Conservation (phyloP, 2,797 vertebrate species). For the Lacerta viridis region DNA sequence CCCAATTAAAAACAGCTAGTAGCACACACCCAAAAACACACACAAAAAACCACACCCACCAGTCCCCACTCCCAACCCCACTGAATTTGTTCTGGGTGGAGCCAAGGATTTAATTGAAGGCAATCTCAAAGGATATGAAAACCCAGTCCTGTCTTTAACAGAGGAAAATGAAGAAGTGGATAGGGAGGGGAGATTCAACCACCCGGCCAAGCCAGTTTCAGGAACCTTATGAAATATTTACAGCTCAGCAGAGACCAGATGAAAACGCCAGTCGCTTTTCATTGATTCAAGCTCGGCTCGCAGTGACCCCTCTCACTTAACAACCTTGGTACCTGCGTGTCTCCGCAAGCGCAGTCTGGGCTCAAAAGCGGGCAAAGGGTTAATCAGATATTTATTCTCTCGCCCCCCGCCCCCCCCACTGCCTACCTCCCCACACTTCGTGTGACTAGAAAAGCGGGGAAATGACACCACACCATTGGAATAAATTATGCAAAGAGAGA, state of each 20-base stretch:
- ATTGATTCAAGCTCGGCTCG: constrained; percentile 64
- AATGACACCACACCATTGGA: neutral
- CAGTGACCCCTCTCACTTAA: constrained; percentile 57
- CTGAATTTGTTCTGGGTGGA: neutral
- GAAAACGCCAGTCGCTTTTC: constrained; percentile 61
- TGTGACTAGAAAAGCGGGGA: neutral
- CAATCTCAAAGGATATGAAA: neutral
- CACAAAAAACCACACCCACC: too few species aligned
- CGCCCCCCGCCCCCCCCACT: too few species aligned
- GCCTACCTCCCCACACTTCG: too few species aligned
- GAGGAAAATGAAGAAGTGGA: neutral
- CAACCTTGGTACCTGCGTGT: neutral
- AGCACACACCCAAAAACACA: neutral
- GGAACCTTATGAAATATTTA: constrained; percentile 77
- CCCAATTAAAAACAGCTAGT: neutral
- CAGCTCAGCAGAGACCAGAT: constrained; percentile 61
- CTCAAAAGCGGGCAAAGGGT: constrained; percentile 57
- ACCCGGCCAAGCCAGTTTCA: constrained; percentile 57
- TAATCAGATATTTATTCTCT: neutral
- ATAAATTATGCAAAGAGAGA: neutral
- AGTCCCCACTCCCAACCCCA: too few species aligned
- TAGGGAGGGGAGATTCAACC: constrained; percentile 3
- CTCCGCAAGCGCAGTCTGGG: neutral
- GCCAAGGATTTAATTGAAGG: neutral
- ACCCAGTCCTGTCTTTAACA: neutral